A percentile compares a stretch with the other conserved stretches of the same genome.
These are phyloP conservation scores for Coendou prehensilis DNA, from an alignment of 2,797 vertebrate species.

Conservation along the genomic window DNA sequence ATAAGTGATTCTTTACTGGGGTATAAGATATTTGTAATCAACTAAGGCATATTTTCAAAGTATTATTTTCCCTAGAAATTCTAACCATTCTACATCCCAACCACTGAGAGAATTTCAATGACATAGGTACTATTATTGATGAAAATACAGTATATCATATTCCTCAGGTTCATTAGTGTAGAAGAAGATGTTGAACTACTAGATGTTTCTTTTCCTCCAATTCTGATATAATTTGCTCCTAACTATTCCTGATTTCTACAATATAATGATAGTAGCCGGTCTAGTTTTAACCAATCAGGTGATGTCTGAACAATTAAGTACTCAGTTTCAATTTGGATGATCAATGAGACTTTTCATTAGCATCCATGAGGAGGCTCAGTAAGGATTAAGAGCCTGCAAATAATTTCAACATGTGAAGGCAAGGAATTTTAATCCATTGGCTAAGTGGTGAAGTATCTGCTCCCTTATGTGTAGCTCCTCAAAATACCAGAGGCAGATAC, in stretches of 20 bases:
- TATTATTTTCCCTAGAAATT: conserved; percentile 20
- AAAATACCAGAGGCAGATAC: conserved; percentile 53
- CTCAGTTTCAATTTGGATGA: conserved; percentile 62
- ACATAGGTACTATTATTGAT: neutral
- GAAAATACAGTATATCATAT: conserved; percentile 11
- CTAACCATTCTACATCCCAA: neutral
- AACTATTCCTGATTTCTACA: conserved; percentile 68
- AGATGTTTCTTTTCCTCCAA: conserved; percentile 45
- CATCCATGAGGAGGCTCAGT: conserved; percentile 47
- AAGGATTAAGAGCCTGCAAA: conserved; percentile 63
- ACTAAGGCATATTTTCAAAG: conserved; percentile 22
- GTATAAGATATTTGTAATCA: conserved; percentile 23
- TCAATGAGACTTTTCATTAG: conserved; percentile 74
- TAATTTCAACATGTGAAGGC: conserved; percentile 64
- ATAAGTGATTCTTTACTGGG: conserved; percentile 15
- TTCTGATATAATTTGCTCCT: conserved; percentile 49
- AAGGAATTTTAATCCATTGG: conserved; percentile 66
- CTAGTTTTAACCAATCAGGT: conserved; percentile 65
- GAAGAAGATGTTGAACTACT: conserved; percentile 60
- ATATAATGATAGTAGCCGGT: conserved; percentile 54
- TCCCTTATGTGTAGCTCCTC: conserved; percentile 55
- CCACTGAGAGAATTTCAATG: conserved; percentile 43
- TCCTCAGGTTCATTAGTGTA: neutral
- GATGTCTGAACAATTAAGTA: conserved; percentile 65
- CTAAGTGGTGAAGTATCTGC: conserved; percentile 59